These are phyloP conservation scores for Cariama cristata DNA, from an alignment of 2,113 vertebrate species.

Conservation along the genomic window DNA sequence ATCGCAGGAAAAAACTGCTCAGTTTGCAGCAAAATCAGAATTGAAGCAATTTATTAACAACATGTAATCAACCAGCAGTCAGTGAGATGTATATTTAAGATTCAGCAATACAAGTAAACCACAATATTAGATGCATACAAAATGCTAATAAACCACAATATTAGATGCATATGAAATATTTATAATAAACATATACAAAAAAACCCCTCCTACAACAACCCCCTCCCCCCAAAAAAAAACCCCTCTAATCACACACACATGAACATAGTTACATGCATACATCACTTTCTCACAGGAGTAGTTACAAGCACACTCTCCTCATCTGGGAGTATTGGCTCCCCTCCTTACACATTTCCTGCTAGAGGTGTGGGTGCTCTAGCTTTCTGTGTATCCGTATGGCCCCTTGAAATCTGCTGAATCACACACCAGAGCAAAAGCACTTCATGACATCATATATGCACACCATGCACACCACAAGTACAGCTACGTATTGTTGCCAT, in stretches of 20 bases:
- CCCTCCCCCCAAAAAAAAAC: neutral
- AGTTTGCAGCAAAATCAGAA: neutral
- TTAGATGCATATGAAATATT: neutral
- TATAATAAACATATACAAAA: neutral
- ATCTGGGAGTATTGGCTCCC: neutral
- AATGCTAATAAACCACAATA: neutral
- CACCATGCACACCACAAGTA: neutral
- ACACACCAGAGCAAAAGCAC: neutral
- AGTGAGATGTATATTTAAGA: neutral
- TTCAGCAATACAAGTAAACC: neutral
- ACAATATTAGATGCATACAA: neutral
- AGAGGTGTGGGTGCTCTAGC: neutral
- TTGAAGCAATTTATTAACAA: neutral
- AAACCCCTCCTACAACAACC: neutral
- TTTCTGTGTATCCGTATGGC: neutral
- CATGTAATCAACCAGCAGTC: neutral
- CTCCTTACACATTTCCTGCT: neutral
- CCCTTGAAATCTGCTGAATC: neutral
- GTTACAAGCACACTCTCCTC: neutral
- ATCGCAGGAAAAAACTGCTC: neutral
- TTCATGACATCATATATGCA: neutral
- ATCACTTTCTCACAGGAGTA: neutral
- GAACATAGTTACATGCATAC: rapidly evolving
- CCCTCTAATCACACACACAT: neutral
- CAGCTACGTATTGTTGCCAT: neutral